A percentile compares a stretch with the other conserved stretches of the same genome.
Conservation (phyloP, 2,113 vertebrate genomes). For the Amia ocellicauda region DNA sequence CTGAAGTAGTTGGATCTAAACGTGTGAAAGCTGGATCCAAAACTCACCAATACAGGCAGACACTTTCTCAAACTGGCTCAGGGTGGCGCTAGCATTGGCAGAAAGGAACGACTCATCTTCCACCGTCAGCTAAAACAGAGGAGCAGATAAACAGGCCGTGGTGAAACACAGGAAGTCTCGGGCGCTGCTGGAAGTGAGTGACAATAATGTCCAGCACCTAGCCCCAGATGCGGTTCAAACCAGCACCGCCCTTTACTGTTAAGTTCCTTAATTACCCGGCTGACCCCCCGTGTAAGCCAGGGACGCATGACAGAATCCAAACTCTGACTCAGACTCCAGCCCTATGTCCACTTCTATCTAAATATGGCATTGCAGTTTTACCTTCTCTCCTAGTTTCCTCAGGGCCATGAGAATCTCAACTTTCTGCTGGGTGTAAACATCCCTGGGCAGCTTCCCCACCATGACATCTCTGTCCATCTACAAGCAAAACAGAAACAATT, state of each 20-base stretch:
- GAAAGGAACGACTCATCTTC: conserved; percentile 86
- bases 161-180: background rate
- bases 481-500: background rate
- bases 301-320: no score
- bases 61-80: conserved; percentile 95
- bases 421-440: conserved; percentile 86
- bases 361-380: no score
- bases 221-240: no score
- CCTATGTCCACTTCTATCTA: no score
- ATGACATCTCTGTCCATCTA: conserved; percentile 97
- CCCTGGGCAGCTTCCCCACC: conserved; percentile 83
- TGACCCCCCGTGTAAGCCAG: no score
- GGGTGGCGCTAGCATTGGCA: conserved; percentile 79
- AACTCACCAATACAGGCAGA: conserved; percentile 80
- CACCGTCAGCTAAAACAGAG: conserved; percentile 71
- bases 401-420: conserved; percentile 92
- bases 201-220: no score
- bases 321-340: no score
- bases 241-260: no score
- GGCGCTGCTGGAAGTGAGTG: background rate
- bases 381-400: conserved; percentile 95
- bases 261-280: no score
- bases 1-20: no score
- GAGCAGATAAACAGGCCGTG: background rate
- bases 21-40: no score